Conservation (phyloP, 1,140 invertebrate genomes). For the Oryctes rhinoceros region DNA sequence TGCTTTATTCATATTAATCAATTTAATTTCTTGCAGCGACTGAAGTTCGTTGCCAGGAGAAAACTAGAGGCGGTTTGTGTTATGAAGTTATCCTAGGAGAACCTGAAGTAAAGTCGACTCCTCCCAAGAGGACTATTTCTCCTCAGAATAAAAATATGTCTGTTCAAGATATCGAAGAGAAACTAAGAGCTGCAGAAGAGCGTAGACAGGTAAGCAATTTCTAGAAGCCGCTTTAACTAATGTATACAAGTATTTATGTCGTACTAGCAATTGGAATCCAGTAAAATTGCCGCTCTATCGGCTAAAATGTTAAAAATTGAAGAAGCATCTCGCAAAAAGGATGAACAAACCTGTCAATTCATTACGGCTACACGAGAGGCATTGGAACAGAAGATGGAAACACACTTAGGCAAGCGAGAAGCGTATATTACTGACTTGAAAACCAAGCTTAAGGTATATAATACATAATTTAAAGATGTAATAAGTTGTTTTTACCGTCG, state of each 20-base stretch:
- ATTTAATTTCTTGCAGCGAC: constrained; percentile 68
- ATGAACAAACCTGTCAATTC: constrained; percentile 85
- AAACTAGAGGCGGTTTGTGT: constrained; percentile 86
- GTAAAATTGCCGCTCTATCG: constrained; percentile 82
- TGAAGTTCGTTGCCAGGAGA: constrained; percentile 88
- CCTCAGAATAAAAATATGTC: constrained; percentile 71
- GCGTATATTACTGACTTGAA: constrained; percentile 87
- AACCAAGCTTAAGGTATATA: constrained; percentile 82
- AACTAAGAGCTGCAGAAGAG: constrained; percentile 90
- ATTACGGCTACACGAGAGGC: constrained; percentile 85
- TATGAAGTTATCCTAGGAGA: constrained; percentile 94
- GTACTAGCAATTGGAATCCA: constrained; percentile 78
- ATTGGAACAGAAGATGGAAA: constrained; percentile 89
- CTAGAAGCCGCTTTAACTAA: not conserved
- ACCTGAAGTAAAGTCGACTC: constrained; percentile 80
- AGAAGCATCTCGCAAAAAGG: constrained; percentile 87
- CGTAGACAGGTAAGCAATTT: constrained; percentile 72
- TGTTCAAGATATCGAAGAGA: constrained; percentile 87
- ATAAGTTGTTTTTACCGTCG: constrained; percentile 36
- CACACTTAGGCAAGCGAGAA: constrained; percentile 86
- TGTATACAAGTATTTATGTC: not conserved
- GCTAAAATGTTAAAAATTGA: constrained; percentile 87
- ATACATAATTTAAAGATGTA: not conserved
- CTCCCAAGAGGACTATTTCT: constrained; percentile 72
- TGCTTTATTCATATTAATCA: not conserved